These are phyloP conservation scores for Ophioninae sp. DNA, from an alignment of 2,888 invertebrate genomes.

Conservation along the genomic window DNA sequence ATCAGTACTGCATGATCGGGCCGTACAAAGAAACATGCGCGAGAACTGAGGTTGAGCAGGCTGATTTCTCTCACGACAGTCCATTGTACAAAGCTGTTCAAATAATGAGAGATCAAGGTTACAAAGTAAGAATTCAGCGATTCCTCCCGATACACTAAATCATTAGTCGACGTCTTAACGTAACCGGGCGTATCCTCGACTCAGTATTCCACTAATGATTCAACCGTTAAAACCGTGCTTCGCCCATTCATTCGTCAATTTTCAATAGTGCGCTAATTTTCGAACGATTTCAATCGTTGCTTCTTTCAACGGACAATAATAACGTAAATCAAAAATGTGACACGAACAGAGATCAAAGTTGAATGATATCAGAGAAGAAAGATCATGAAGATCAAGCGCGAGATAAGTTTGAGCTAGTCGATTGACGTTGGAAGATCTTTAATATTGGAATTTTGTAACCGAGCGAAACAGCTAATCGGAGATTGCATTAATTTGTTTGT, in stretches of 20 bases:
- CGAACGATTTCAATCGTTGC: not conserved
- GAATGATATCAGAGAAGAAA: not conserved
- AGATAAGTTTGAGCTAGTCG: not conserved
- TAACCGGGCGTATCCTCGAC: not conserved
- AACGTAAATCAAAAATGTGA: not conserved
- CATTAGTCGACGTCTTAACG: not conserved
- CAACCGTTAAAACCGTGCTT: not conserved
- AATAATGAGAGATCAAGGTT: conserved; percentile 90
- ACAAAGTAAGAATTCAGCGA: conserved; percentile 85
- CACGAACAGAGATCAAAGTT: not conserved
- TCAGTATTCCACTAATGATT: not conserved
- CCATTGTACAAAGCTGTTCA: conserved; percentile 90
- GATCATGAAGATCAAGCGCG: not conserved
- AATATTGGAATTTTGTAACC: not conserved
- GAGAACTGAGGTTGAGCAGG: conserved; percentile 96
- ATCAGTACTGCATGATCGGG: conserved; percentile 96
- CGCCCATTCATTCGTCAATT: not conserved
- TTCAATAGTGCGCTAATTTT: not conserved
- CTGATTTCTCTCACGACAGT: conserved; percentile 90
- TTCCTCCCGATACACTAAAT: too few relatives aligned
- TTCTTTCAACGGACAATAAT: not conserved
- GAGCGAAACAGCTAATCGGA: conserved; percentile 12
- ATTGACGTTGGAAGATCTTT: not conserved
- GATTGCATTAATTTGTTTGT: conserved; percentile 49
- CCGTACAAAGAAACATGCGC: conserved; percentile 98